Base-by-base conservation (phyloP, 2,113 vertebrate species). In the Pao palembangensis region DNA sequence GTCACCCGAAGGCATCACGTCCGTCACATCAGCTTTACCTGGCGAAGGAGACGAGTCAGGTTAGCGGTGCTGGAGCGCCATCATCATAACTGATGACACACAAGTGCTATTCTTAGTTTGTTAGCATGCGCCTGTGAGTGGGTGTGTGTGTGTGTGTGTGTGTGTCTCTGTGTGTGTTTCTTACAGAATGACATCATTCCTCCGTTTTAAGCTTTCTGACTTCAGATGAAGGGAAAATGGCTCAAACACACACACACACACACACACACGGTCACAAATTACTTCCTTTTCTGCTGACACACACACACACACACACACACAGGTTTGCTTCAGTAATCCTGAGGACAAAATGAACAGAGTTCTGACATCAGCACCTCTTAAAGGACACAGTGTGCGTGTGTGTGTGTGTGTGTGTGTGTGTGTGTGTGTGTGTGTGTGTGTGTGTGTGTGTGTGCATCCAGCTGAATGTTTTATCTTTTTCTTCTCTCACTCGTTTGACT, bases 341-440 rank as follows among this genome's bases (percentile, higher is more conserved):
- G 85, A 87, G 82, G 83, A 80, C 83, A 82, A 64, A 72, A 61
- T 79, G 61, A 65, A 74, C 76, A 74, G 75, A 72, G 79, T 69
- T 75, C 68, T 78, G 79, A 75, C 62, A 65, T 78, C 57, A 61
- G 72, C 72, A 83, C 83, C 69, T 81, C 56, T 73, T 73, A 75
- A 58, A 71, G 59, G 67, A 47, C 66, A 65, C 65, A 59, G 61
- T 21, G 11, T 66, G 53, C 19, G 58, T 52, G 61, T 55, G 52
- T 62, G 31, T 51, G 21, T 23, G 64, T 64, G 64, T 55, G 52
- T 49, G 52, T 58, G 56, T 64, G 65, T 71, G 63, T 64, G 55
- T 59, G 43, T 60, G 19, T 55, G 52, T 49, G 52, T 58, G 56
- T 64, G 65, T 71, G 63, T 64, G n/a, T n/a, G n/a, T 55, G 52